Percentiles rank a stretch among this genome's conserved stretches.
These are phyloP conservation scores for Axea sp. DNA, from an alignment of 2,888 invertebrate genomes.

Conservation along the genomic window DNA sequence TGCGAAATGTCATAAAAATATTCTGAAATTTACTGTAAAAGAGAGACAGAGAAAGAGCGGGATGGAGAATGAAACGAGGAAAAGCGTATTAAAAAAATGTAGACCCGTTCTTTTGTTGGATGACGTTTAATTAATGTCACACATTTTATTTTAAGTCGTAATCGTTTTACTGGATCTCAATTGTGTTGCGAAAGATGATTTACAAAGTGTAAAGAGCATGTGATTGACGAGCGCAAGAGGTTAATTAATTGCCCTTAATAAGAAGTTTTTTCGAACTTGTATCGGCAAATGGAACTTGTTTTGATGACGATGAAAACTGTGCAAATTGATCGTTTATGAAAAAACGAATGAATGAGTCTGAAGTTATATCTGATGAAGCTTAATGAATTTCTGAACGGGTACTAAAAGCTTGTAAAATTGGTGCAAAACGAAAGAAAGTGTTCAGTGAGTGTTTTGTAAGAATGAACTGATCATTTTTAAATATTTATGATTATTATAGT, in stretches of 20 bases:
- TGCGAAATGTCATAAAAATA: conserved; percentile 31
- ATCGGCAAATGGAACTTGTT: neutral
- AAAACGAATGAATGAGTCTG: neutral
- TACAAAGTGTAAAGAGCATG: conserved; percentile 7
- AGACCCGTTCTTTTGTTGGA: conserved; percentile 11
- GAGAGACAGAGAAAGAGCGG: too few species aligned
- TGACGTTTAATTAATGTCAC: conserved; percentile 39
- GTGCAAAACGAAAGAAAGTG: too few species aligned
- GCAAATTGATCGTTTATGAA: neutral
- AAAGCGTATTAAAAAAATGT: neutral
- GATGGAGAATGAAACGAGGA: neutral
- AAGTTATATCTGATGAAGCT: neutral
- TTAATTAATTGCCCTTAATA: conserved; percentile 16
- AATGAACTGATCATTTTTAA: too few species aligned
- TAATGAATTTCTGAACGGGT: neutral
- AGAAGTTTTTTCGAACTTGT: neutral
- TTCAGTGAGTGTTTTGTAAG: too few species aligned
- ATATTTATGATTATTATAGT: too few species aligned
- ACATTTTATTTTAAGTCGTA: conserved; percentile 7
- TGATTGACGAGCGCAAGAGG: neutral
- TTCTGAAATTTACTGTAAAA: conserved; percentile 12
- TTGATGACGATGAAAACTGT: neutral
- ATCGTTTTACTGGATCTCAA: conserved; percentile 18
- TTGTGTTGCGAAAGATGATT: conserved; percentile 8
- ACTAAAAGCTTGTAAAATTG: neutral